phyloP scores from a whole-genome alignment of 2,888 invertebrate species.

The Urechis unicinctus region DNA sequence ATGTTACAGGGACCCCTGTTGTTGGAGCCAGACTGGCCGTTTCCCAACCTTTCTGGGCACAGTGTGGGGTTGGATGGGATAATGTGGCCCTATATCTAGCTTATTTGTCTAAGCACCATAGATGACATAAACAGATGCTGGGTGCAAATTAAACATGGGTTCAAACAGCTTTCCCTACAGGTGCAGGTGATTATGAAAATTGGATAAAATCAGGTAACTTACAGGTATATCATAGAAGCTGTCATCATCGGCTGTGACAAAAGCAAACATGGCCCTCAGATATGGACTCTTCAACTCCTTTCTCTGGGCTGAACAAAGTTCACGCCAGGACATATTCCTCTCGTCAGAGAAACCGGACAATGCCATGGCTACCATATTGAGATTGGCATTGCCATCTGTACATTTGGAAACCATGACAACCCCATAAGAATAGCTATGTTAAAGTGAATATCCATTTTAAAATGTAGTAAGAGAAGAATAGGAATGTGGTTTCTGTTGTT shows the following conservation, averaged over 20 bases:
- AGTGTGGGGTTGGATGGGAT: too few relatives aligned
- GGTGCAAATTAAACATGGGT: too few relatives aligned
- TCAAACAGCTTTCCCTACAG: too few relatives aligned
- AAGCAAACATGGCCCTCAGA: constrained; percentile 82
- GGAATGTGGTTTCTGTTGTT: too few relatives aligned
- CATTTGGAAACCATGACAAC: too few relatives aligned
- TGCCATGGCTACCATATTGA: constrained; percentile 67
- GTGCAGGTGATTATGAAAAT: not conserved
- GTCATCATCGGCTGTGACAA: constrained; percentile 74
- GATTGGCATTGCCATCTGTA: constrained; percentile 15
- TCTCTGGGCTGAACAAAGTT: constrained; percentile 67
- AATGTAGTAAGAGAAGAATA: not conserved
- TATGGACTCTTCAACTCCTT: constrained; percentile 80
- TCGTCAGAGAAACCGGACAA: constrained; percentile 74
- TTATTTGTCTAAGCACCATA: too few relatives aligned
- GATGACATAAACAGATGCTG: too few relatives aligned
- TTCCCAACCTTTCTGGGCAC: too few relatives aligned
- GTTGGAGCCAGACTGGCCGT: too few relatives aligned
- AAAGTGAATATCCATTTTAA: not conserved
- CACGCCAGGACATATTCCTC: constrained; percentile 71
- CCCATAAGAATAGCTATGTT: too few relatives aligned
- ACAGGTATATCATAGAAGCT: constrained; percentile 72
- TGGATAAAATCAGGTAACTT: constrained; percentile 33
- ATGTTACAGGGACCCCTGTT: too few relatives aligned
- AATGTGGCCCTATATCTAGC: too few relatives aligned